Base-by-base conservation (phyloP, 2,888 invertebrate species). In the Phalera bucephala region DNA sequence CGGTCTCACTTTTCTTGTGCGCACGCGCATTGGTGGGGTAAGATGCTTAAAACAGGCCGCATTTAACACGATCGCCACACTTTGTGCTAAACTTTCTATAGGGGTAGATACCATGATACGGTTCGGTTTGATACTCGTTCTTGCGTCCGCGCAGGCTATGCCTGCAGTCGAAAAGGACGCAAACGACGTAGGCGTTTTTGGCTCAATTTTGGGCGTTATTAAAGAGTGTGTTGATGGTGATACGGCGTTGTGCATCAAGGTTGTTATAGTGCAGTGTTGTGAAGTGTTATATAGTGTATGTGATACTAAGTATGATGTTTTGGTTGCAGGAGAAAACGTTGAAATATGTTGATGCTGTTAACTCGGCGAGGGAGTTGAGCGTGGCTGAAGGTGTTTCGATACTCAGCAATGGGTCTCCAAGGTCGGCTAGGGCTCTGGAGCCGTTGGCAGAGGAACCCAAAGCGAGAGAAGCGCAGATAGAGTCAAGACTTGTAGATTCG, bases 381-480 rank as follows among this genome's bases (percentile, higher is more conserved):
- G 56, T 89, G 40, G 91, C 92, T 45, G 93, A 93, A 40, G 94
- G 94, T 31, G 90, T 94, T 36, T 91, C 89, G 12, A 81, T 91
- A 6, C 54, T 88, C 3, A 82, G 85, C 21, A 83, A 73, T 56
- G 89, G 89, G 7, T 88, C 89, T 3, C 91, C 92, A 46, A 82
- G 93, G 72, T 91, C 92, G 35, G 93, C 93, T 28, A 91, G 89
- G 59, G 79, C 89, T 0, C 80, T 93, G 46, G 92, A 94, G 63
- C 92, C 93, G 40, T 77, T 95, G 54, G 93, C 95, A 17, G 91
- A 92, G 26, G 95, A 96, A 62, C 91, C 93, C 21, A 93, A 93
- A 64, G 94, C 93, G 26, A 92, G 94, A 41, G 95, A 95, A 78
- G 91, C 92, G 27, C 93, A 93, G 55, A 90, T 95, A n/a, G 94